Base-by-base conservation (phyloP, 2,797 vertebrate genomes). In the Euphonia xanthogaster region DNA sequence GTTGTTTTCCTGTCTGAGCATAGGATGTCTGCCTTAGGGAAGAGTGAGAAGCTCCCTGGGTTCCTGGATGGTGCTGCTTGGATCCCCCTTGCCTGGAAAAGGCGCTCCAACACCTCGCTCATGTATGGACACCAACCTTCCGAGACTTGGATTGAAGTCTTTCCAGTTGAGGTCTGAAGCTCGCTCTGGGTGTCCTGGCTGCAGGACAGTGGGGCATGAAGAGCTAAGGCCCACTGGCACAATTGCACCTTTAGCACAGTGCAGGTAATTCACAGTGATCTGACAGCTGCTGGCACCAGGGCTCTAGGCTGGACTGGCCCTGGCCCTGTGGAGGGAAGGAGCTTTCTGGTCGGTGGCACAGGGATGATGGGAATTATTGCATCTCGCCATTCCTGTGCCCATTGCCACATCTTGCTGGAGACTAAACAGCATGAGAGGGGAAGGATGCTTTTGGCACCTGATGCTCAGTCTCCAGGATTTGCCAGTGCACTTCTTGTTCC, bases 51-150 rank as follows among this genome's bases (percentile, higher is more conserved):
- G 55, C 42, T 61, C 13, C 77, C 33, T 55, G 40, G 55, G 31
- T 25, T 60, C 18, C 45, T 7, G 2, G 25, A 42, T 0, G 0
- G 12, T 79, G 27, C 53, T 57, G 20, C 62, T 45, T 80, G 68
- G 61, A 90, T 54, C 27, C 27, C n/a, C 27, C 15, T 39, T 0
- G 0, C 40, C 45, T 55, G 61, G 57, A 87, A 77, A 67, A 77
- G 45, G 16, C 0, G 0, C 33, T 82, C 50, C 14, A 42, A 50
- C 40, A 55, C 40, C 53, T 91, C 0, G 0, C 12, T 74, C 37
- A 4, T 0, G 0, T 20, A 14, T 7, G 62, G 50, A 65, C 27
- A 42, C 20, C 68, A 50, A 1, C 28, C 35, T 70, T 77, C 63
- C 8, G 3, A 70, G 57, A n/a, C 50, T 10, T 71, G 40, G 31